Conservation (phyloP, 2,888 invertebrate genomes). For the Hemicrepidius hirtus region DNA sequence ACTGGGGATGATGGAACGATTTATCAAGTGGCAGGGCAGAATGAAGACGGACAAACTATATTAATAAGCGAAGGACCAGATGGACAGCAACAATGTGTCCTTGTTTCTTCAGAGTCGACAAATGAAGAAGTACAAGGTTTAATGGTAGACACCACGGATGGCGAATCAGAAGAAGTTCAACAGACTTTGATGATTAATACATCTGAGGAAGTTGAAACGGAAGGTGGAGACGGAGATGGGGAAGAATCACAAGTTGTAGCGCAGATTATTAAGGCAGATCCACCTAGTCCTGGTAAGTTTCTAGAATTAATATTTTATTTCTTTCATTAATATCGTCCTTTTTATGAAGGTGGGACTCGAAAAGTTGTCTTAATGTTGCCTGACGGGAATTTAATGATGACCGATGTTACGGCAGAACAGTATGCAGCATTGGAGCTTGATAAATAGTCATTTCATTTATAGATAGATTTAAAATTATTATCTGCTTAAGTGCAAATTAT, state of each 20-base stretch:
- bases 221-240: constrained; percentile 66
- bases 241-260: constrained; percentile 84
- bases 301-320: not conserved
- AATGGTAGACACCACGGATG: constrained; percentile 60
- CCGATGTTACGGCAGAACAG: constrained; percentile 90
- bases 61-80: constrained; percentile 84
- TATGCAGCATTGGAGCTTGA: constrained; percentile 78
- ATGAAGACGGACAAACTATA: constrained; percentile 85
- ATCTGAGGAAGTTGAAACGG: constrained; percentile 9
- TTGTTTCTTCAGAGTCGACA: constrained; percentile 78
- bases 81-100: constrained; percentile 83
- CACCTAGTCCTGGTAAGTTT: constrained; percentile 85
- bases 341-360: constrained; percentile 82
- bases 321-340: constrained; percentile 18
- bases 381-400: constrained; percentile 91
- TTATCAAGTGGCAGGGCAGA: constrained; percentile 84
- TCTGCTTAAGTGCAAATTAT: constrained; percentile 40
- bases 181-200: constrained; percentile 50
- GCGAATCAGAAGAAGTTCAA: constrained; percentile 59
- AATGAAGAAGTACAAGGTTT: constrained; percentile 75
- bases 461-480: constrained; percentile 11
- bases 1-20: constrained; percentile 90
- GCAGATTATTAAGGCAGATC: constrained; percentile 89
- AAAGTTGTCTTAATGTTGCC: constrained; percentile 89
- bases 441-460: constrained; percentile 59